Evolutionary conservation across 1,140 invertebrate genomes (phyloP), one percentile per base, ranked within the genome.

Genomic region (Prorops nasuta): DNA sequence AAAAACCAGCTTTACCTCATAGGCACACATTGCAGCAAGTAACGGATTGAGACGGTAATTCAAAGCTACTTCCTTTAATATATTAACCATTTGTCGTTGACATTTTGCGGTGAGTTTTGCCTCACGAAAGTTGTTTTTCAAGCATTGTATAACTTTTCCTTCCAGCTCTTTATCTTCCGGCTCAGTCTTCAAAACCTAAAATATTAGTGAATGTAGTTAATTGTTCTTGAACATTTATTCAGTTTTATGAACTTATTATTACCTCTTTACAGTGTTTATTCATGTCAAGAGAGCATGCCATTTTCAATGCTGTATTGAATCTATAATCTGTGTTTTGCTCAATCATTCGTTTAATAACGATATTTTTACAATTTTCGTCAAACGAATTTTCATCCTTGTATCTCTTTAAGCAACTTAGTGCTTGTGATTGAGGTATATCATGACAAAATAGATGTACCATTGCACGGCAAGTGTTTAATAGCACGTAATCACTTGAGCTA

Each of bases 321-420:
- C 95, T 83, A 63, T 92, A 92, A 77, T 99, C 95, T 36, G 86
- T 83, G 70, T 92, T 94, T 77, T 96, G 92, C 72, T 94, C 92
- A 45, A 94, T 88, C 85, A 97, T 89, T 67, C 96, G 81, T 71
- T 89, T 87, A 7, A 92, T 79, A 2, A 99, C 87, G 10, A 98
- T 83, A 41, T 85, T 78, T 64, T 90, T 86, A 71, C 97, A 99
- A 43, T 87, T 87, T 44, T 86, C 82, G 69, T 95, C 90, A 77
- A 96, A 98, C 17, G 81, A 83, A 15, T 80, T 73, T 57, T 93
- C 84, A 66, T 95, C 86, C 68, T 90, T 91, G 58, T 91, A 83
- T 53, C 79, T 83, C 78, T 88, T 89, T 10, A 90, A 72, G 67
- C 88, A 89, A 47, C 87, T 84, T 28, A 92, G 76, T 12, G 89